A percentile compares a stretch with the other conserved stretches of the same genome.
Evolutionary conservation across 2,888 invertebrate genomes (phyloP).

Genomic region (Lymantria dispar): DNA sequence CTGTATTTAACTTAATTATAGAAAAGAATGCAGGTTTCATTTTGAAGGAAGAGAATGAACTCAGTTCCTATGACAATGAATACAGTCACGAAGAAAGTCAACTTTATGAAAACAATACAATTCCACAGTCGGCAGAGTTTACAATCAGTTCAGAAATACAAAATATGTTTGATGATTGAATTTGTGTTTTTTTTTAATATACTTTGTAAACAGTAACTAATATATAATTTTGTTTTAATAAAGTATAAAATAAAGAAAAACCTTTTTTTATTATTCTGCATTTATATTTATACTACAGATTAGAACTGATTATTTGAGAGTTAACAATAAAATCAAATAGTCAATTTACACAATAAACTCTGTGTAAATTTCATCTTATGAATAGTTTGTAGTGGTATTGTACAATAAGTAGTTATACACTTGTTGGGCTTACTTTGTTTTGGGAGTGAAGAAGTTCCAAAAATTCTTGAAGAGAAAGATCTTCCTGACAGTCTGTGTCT

Average conservation of each 20-base stretch:
- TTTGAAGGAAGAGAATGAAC: slow-evolving; percentile 58
- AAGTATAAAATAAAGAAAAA: too few relatives aligned
- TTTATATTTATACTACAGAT: slow-evolving; percentile 28
- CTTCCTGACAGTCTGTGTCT: slow-evolving; percentile 78
- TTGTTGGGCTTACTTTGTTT: slow-evolving; percentile 65
- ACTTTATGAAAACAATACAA: slow-evolving; percentile 69
- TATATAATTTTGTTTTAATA: too few relatives aligned
- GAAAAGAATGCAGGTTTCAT: slow-evolving; percentile 60
- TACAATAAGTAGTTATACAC: slow-evolving; percentile 49
- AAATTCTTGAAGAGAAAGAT: slow-evolving; percentile 76
- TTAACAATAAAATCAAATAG: slow-evolving; percentile 63
- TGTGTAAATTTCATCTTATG: slow-evolving; percentile 57
- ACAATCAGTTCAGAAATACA: slow-evolving; percentile 61
- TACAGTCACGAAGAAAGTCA: slow-evolving; percentile 63
- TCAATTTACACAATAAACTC: slow-evolving; percentile 69
- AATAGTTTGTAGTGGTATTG: slow-evolving; percentile 21
- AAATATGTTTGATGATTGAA: slow-evolving; percentile 66
- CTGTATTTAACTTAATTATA: slow-evolving; percentile 48
- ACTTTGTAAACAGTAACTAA: background rate
- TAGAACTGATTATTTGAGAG: slow-evolving; percentile 52
- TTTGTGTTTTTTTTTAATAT: background rate
- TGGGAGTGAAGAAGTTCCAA: slow-evolving; percentile 74
- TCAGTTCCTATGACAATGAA: slow-evolving; percentile 53
- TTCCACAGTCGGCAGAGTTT: slow-evolving; percentile 59
- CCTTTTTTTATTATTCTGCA: background rate